phyloP scores from a whole-genome alignment of 30 jellyfish, hydroid and myxozoan genomes.

The Aurelia sp. region DNA sequence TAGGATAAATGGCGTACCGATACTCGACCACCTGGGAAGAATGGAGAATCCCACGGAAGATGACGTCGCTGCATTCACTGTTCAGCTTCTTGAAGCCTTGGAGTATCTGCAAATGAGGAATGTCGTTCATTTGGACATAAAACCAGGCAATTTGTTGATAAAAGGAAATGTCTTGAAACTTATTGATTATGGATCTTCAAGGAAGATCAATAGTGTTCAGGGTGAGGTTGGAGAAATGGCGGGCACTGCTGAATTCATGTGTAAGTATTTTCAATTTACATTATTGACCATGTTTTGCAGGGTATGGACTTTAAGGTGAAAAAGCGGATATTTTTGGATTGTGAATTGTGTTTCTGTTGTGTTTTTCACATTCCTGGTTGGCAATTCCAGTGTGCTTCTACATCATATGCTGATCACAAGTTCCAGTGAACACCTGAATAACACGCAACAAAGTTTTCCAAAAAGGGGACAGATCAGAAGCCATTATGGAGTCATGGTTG shows the following conservation, averaged over 20 bases:
- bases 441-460: too few relatives aligned
- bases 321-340: not conserved
- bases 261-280: slow-evolving; percentile 22
- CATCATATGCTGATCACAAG: too few relatives aligned
- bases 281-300: too few relatives aligned
- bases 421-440: too few relatives aligned
- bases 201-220: slow-evolving; percentile 59
- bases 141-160: slow-evolving; percentile 91
- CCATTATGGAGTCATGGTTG: too few relatives aligned
- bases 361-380: too few relatives aligned
- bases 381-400: too few relatives aligned
- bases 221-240: slow-evolving; percentile 99
- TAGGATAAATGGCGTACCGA: slow-evolving; percentile 84
- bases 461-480: too few relatives aligned
- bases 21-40: slow-evolving; percentile 72
- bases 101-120: slow-evolving; percentile 77
- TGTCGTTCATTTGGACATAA: slow-evolving; percentile 87
- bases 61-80: slow-evolving; percentile 70
- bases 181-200: slow-evolving; percentile 91
- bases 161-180: slow-evolving; percentile 73
- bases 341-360: not conserved
- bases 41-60: slow-evolving; percentile 75
- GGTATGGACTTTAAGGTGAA: too few relatives aligned
- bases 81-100: slow-evolving; percentile 77
- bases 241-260: slow-evolving; percentile 98